These are phyloP conservation scores for Sinotaia quadrata DNA, from an alignment of 2,888 invertebrate genomes.

Conservation along the genomic window DNA sequence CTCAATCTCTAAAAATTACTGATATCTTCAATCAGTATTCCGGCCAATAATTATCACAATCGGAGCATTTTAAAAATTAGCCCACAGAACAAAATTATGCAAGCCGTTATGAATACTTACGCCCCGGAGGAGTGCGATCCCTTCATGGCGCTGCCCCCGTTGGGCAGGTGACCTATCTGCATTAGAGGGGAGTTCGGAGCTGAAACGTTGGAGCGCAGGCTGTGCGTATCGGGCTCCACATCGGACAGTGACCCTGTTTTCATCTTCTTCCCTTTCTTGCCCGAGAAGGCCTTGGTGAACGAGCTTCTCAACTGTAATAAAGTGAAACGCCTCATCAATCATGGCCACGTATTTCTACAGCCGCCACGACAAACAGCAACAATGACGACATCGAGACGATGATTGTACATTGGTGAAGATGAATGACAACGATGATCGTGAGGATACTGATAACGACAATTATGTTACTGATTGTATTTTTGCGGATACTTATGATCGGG, in stretches of 20 bases:
- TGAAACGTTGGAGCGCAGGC: slow-evolving; percentile 73
- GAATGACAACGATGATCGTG: no score
- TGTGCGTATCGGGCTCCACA: slow-evolving; percentile 73
- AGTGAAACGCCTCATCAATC: slow-evolving; percentile 62
- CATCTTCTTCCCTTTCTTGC: slow-evolving; percentile 73
- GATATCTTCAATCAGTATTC: no score
- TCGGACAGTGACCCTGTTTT: slow-evolving; percentile 74
- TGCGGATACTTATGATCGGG: no score
- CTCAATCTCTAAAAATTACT: no score
- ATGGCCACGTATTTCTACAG: neutral
- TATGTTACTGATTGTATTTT: no score
- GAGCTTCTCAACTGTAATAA: slow-evolving; percentile 85
- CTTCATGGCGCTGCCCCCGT: slow-evolving; percentile 62
- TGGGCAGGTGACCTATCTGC: slow-evolving; percentile 60
- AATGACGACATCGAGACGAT: no score
- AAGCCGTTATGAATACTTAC: slow-evolving; percentile 70
- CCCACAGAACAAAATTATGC: no score
- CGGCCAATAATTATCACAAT: no score
- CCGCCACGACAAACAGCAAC: neutral
- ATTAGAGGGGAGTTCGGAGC: slow-evolving; percentile 76
- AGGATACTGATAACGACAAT: no score
- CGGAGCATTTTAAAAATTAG: no score
- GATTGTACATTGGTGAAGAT: no score
- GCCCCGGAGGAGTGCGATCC: slow-evolving; percentile 74
- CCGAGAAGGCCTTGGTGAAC: slow-evolving; percentile 96